Conservation (phyloP, 1,140 invertebrate genomes). For the Drosophila albomicans region DNA sequence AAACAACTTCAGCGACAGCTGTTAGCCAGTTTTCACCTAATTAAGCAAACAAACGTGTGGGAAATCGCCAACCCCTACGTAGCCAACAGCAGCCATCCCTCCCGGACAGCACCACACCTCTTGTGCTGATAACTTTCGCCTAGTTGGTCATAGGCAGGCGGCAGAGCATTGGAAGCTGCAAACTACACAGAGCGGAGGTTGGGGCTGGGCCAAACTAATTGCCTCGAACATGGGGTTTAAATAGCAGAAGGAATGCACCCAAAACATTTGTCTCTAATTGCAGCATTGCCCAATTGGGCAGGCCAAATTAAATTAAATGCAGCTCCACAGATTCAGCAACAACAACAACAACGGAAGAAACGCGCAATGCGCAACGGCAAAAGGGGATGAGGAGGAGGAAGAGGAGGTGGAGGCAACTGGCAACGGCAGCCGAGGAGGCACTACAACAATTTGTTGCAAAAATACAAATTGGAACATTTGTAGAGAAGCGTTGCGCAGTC, state of each 20-base stretch:
- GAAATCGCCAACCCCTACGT: constrained; percentile 53
- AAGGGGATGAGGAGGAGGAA: neutral
- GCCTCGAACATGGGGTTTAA: constrained; percentile 77
- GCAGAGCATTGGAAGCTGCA: too few species aligned
- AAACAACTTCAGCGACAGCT: constrained; percentile 57
- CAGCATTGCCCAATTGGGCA: constrained; percentile 78
- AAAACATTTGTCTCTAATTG: constrained; percentile 83
- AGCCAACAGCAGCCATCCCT: neutral
- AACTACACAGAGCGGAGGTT: neutral
- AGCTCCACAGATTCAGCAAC: constrained; percentile 40
- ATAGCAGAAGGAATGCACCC: constrained; percentile 72
- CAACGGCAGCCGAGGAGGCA: constrained; percentile 24
- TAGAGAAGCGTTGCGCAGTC: constrained; percentile 57
- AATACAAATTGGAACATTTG: constrained; percentile 83
- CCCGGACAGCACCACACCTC: neutral
- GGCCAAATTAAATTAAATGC: constrained; percentile 82
- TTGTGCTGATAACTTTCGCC: constrained; percentile 69
- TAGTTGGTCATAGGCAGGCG: constrained; percentile 1
- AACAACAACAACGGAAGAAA: constrained; percentile 18
- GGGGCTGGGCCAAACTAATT: constrained; percentile 66
- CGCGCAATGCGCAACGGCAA: constrained; percentile 18
- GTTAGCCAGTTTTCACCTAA: constrained; percentile 80
- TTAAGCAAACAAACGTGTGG: constrained; percentile 82
- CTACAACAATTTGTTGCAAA: constrained; percentile 76
- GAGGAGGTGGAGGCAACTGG: constrained; percentile 13